Evolutionary conservation across 2,888 invertebrate species (phyloP).

Genomic region (Lycocerus yunnanus): DNA sequence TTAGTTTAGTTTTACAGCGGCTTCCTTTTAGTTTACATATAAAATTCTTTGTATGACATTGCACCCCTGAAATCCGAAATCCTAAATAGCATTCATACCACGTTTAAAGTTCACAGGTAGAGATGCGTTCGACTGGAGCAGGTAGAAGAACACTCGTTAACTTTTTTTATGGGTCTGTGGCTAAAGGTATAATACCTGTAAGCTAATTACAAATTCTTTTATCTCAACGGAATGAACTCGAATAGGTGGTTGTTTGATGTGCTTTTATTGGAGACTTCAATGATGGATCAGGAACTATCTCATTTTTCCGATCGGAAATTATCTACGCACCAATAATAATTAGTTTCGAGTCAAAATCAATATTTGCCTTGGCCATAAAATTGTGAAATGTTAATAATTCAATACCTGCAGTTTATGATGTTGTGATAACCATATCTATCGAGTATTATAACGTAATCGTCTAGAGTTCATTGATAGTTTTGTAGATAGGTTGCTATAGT

Average conservation of each 20-base stretch:
- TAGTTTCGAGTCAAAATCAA: background rate
- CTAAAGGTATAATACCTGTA: background rate
- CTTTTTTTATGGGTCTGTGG: background rate
- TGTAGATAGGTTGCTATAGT: background rate
- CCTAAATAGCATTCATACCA: background rate
- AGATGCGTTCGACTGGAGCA: background rate
- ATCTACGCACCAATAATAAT: background rate
- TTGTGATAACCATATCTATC: background rate
- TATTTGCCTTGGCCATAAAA: background rate
- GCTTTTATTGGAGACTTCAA: background rate
- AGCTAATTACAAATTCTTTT: background rate
- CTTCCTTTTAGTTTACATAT: background rate
- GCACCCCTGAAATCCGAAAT: background rate
- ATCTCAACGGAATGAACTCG: background rate
- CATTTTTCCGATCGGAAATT: background rate
- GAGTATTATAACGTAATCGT: background rate
- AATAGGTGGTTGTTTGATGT: background rate
- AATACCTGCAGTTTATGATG: background rate
- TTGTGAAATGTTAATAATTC: background rate
- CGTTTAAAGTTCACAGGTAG: background rate
- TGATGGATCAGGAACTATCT: background rate
- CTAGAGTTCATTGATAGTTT: constrained; percentile 5
- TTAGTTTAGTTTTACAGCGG: background rate
- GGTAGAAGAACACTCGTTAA: constrained; percentile 1
- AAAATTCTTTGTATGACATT: background rate